phyloP scores from a whole-genome alignment of 2,113 vertebrate genomes.

The Anguilla rostrata region DNA sequence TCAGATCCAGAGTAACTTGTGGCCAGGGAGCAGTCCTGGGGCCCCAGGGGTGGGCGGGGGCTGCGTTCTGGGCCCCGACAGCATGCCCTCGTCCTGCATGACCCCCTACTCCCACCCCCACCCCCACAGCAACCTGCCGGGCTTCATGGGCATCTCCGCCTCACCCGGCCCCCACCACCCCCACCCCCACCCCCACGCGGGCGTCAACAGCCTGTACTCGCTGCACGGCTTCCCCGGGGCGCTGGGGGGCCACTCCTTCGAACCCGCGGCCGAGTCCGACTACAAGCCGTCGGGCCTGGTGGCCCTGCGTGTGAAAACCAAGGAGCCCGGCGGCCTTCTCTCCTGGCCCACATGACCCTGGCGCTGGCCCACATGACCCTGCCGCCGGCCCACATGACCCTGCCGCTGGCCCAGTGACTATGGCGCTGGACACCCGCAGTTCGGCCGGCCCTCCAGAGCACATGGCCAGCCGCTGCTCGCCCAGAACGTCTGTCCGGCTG shows the following conservation, averaged over 20 bases:
- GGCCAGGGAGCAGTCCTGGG: conserved; percentile 69
- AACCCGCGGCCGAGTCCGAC: conserved; percentile 67
- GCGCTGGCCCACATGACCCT: conserved; percentile 75
- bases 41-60: conserved; percentile 60
- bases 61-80: conserved; percentile 74
- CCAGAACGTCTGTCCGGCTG: not conserved
- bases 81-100: conserved; percentile 77
- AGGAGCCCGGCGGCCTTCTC: conserved; percentile 79
- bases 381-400: conserved; percentile 76
- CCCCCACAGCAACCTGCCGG: conserved; percentile 68
- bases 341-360: conserved; percentile 85
- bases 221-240: conserved; percentile 76
- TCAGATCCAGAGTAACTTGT: conserved; percentile 83
- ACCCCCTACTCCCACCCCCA: conserved; percentile 76
- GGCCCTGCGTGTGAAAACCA: conserved; percentile 81
- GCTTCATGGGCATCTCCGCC: conserved; percentile 80
- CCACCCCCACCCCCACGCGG: conserved; percentile 67
- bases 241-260: conserved; percentile 71
- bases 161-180: conserved; percentile 67
- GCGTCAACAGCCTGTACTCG: conserved; percentile 78
- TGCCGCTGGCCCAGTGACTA: conserved; percentile 60
- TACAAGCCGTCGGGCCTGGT: conserved; percentile 79
- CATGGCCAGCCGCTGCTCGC: not conserved
- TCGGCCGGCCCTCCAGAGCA: not conserved
- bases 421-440: conserved; percentile 45